phyloP scores from a whole-genome alignment of 1,140 invertebrate species.

The Meloidogyne exigua region DNA sequence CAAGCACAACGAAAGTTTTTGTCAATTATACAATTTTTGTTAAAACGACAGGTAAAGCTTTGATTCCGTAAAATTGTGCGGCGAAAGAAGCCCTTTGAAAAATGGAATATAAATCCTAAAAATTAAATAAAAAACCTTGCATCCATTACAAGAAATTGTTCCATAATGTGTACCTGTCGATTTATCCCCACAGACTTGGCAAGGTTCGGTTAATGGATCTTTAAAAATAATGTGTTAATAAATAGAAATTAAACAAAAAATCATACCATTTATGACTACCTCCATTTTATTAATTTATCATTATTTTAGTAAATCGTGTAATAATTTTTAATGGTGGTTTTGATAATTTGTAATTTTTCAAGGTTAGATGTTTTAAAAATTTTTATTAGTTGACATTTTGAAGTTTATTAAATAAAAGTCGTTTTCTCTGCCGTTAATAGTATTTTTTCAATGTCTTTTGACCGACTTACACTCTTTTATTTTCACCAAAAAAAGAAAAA shows the following conservation, averaged over 20 bases:
- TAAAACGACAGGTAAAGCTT: slow-evolving; percentile 90
- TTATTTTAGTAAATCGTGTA: not conserved
- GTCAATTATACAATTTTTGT: slow-evolving; percentile 87
- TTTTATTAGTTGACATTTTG: not conserved
- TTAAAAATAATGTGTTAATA: not conserved
- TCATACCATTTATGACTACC: not conserved
- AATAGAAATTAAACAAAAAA: not conserved
- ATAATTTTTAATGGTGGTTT: not conserved
- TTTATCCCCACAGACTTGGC: slow-evolving; percentile 52
- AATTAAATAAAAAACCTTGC: slow-evolving; percentile 64
- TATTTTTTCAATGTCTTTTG: too few species aligned
- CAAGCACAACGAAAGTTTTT: slow-evolving; percentile 65
- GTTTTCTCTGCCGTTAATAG: too few species aligned
- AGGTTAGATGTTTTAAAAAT: not conserved
- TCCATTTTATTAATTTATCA: not conserved
- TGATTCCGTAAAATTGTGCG: slow-evolving; percentile 92
- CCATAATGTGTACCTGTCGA: slow-evolving; percentile 49
- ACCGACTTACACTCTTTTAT: too few species aligned
- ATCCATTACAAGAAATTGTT: slow-evolving; percentile 65
- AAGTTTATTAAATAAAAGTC: not conserved
- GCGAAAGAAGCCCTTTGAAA: slow-evolving; percentile 82
- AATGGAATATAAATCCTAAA: not conserved
- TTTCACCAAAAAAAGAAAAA: too few species aligned
- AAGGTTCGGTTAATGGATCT: slow-evolving; percentile 46
- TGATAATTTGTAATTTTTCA: not conserved